These are phyloP conservation scores for Noctilio leporinus DNA, from an alignment of 2,113 vertebrate genomes.

Conservation along the genomic window DNA sequence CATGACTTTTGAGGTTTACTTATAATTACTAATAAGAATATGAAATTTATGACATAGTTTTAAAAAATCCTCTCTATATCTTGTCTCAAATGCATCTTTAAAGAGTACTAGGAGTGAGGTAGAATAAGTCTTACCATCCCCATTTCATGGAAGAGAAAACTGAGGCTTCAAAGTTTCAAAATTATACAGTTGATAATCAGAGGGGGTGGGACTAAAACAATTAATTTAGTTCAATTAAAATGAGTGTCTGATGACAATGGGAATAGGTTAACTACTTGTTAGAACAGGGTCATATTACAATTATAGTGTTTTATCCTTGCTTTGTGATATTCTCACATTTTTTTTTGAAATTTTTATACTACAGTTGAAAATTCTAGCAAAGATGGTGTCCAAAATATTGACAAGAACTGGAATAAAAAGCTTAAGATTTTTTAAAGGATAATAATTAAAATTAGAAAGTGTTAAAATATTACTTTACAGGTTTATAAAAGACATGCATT, in stretches of 20 bases:
- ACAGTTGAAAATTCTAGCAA: neutral
- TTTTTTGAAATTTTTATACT: neutral
- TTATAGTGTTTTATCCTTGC: neutral
- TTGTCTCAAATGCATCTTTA: neutral
- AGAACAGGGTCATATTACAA: neutral
- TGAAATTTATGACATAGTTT: neutral
- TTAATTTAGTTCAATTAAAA: slow-evolving; percentile 18
- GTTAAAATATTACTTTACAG: neutral
- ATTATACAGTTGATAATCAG: neutral
- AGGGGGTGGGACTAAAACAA: neutral
- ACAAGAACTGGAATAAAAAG: neutral
- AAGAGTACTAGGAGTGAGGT: neutral
- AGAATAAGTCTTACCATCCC: neutral
- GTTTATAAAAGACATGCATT: neutral
- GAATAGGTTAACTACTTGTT: neutral
- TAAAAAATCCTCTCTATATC: neutral
- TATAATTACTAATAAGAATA: neutral
- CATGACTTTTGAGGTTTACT: neutral
- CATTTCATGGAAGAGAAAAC: neutral
- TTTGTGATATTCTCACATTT: neutral
- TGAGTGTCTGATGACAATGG: neutral
- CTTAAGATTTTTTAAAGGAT: neutral
- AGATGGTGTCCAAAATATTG: neutral
- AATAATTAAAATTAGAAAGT: neutral
- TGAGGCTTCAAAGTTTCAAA: neutral